Evolutionary conservation across 1,140 invertebrate species (phyloP).

Genomic region (Cydia strobilella): DNA sequence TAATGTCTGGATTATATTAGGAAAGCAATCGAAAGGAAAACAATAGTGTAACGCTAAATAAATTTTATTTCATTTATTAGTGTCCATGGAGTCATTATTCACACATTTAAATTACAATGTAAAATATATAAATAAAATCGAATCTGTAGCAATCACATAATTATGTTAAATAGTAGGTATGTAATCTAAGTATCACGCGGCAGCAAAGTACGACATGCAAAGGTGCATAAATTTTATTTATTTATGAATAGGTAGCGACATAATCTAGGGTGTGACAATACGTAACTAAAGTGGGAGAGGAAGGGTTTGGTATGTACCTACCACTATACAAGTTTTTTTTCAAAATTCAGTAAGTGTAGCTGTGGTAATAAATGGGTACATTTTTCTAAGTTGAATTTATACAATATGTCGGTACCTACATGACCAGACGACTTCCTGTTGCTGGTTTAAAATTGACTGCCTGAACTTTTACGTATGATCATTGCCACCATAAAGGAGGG

Average conservation of each 20-base stretch:
- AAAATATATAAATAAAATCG: slow-evolving; percentile 53
- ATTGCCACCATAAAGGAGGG: slow-evolving; percentile 4
- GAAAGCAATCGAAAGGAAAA: slow-evolving; percentile 36
- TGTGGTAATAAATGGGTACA: neutral
- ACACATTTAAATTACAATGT: slow-evolving; percentile 56
- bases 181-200: slow-evolving; percentile 52
- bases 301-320: neutral
- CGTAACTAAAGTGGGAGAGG: neutral
- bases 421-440: neutral
- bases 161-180: slow-evolving; percentile 42
- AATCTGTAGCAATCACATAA: slow-evolving; percentile 48
- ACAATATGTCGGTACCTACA: neutral
- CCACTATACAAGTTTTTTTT: neutral
- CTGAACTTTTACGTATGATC: neutral
- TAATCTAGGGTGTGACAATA: slow-evolving; percentile 28
- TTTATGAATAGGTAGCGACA: slow-evolving; percentile 22
- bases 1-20: neutral
- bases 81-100: slow-evolving; percentile 55
- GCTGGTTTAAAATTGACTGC: neutral
- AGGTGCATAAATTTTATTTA: slow-evolving; percentile 10
- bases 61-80: slow-evolving; percentile 57
- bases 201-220: slow-evolving; percentile 43
- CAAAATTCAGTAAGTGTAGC: neutral
- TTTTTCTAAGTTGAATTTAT: neutral
- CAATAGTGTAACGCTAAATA: slow-evolving; percentile 56